phyloP scores from a whole-genome alignment of 2,113 vertebrate species.

The Edolisoma coerulescens region DNA sequence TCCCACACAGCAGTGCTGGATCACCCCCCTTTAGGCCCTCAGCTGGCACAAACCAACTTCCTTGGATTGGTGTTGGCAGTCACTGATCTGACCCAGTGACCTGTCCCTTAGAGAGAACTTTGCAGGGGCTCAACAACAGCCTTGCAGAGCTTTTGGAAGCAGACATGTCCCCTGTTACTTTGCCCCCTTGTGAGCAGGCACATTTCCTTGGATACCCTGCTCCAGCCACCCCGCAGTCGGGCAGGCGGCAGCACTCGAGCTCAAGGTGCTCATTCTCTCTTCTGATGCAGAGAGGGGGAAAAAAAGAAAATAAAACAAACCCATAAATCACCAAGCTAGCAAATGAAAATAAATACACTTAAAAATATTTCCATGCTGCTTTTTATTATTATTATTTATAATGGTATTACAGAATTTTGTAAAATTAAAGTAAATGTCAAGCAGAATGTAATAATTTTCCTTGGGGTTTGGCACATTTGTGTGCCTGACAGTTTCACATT shows the following conservation, averaged over 20 bases:
- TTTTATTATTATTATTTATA: conserved; percentile 72
- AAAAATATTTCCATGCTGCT: conserved; percentile 55
- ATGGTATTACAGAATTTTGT: conserved; percentile 62
- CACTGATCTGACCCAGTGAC: not conserved
- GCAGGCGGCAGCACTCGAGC: accelerated
- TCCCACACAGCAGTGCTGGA: not conserved
- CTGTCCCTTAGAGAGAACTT: not conserved
- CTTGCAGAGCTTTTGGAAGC: not conserved
- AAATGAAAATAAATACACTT: conserved; percentile 69
- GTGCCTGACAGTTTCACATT: conserved; percentile 72
- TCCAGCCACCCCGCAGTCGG: accelerated
- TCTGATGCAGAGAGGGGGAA: not conserved
- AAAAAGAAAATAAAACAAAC: conserved; percentile 21
- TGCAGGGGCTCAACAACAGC: not conserved
- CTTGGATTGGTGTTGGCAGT: not conserved
- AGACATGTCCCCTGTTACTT: not conserved
- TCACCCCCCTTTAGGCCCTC: not conserved
- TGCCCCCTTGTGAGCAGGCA: accelerated
- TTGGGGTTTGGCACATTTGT: conserved; percentile 66
- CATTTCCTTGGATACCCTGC: not conserved
- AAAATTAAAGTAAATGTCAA: conserved; percentile 69
- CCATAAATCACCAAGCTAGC: conserved; percentile 42
- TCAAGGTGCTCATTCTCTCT: not conserved
- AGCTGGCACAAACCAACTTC: not conserved
- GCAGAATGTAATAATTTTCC: conserved; percentile 61